A percentile compares a stretch with the other conserved stretches of the same genome.
Conservation (phyloP, 2,888 invertebrate species). For the Imbricaverruca yamaguchii region DNA sequence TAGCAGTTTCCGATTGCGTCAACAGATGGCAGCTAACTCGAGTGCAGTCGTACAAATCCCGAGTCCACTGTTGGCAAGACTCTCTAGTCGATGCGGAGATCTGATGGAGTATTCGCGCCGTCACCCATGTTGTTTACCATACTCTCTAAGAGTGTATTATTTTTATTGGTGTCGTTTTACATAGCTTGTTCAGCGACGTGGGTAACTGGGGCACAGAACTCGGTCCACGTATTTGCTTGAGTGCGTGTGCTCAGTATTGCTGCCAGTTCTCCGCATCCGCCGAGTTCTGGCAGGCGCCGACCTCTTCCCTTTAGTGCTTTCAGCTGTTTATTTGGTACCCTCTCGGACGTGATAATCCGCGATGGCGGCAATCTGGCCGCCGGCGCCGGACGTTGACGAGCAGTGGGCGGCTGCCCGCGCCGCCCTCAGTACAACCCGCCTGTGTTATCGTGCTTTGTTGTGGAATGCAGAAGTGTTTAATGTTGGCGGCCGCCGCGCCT, state of each 20-base stretch:
- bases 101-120: not conserved
- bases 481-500: not conserved
- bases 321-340: conserved; percentile 1
- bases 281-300: not conserved
- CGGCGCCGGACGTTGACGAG: not conserved
- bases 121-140: not conserved
- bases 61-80: not conserved
- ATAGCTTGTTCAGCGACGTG: not conserved
- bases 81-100: conserved; percentile 14
- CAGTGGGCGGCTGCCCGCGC: not conserved
- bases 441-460: conserved; percentile 10
- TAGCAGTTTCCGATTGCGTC: not conserved
- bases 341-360: not conserved
- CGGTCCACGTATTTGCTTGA: not conserved
- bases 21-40: conserved; percentile 19
- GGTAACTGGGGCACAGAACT: not conserved
- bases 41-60: conserved; percentile 9
- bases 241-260: not conserved
- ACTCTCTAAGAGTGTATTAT: conserved; percentile 17
- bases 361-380: not conserved
- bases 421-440: not conserved
- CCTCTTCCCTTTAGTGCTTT: conserved; percentile 21
- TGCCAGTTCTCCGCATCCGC: not conserved
- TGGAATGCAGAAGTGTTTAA: not conserved
- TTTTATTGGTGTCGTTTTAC: not conserved